Conservation (phyloP, 2,888 invertebrate genomes). For the Polylopha cassiicola region DNA sequence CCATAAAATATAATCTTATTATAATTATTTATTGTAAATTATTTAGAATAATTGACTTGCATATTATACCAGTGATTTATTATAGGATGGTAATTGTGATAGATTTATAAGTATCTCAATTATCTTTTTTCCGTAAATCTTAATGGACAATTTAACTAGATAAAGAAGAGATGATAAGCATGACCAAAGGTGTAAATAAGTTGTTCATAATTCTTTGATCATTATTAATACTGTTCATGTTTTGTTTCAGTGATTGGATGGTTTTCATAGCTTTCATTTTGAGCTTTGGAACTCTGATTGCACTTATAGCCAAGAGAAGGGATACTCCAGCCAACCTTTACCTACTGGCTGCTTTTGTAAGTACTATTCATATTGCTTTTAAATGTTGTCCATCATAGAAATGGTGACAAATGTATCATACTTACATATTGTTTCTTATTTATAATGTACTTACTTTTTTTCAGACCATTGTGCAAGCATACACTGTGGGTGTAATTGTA, state of each 20-base stretch:
- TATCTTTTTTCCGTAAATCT: too few species aligned
- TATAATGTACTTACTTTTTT: conserved; percentile 31
- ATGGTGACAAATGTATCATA: neutral
- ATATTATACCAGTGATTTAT: too few species aligned
- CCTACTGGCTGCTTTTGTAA: conserved; percentile 87
- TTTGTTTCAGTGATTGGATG: conserved; percentile 80
- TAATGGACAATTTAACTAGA: too few species aligned
- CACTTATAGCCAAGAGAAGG: conserved; percentile 83
- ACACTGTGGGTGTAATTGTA: conserved; percentile 86
- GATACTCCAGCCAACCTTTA: conserved; percentile 89
- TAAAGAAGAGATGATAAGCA: too few species aligned
- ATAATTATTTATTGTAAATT: too few species aligned
- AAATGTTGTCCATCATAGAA: conserved; percentile 1
- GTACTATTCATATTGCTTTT: conserved; percentile 45
- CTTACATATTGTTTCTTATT: too few species aligned
- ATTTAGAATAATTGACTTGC: too few species aligned
- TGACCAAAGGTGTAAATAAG: too few species aligned
- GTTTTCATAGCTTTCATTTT: conserved; percentile 78
- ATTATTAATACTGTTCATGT: conserved; percentile 1
- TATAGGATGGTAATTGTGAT: too few species aligned
- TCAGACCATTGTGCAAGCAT: conserved; percentile 88
- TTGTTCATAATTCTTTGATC: neutral
- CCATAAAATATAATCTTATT: too few species aligned
- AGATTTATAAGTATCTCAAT: too few species aligned
- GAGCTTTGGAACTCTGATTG: conserved; percentile 81